Percentiles rank a stretch among this genome's conserved stretches.
phyloP scores from a whole-genome alignment of 1,140 invertebrate genomes.

The Trypoxylus dichotomus region DNA sequence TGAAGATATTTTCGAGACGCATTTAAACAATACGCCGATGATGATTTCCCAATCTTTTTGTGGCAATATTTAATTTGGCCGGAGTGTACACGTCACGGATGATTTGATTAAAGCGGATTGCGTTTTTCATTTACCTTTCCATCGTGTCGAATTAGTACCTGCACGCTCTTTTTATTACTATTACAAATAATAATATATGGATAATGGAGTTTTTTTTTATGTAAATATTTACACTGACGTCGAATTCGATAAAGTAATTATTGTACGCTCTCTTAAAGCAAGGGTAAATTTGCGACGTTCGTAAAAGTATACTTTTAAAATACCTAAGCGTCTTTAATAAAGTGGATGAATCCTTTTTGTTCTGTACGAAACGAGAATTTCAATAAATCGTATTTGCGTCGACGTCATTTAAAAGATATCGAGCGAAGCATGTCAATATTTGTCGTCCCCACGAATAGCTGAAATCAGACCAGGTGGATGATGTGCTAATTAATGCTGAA shows the following conservation, averaged over 20 bases:
- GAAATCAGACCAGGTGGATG: not conserved
- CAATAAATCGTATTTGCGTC: not conserved
- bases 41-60: not conserved
- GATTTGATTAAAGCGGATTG: slow-evolving; percentile 9
- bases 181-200: slow-evolving; percentile 16
- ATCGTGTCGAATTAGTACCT: slow-evolving; percentile 6
- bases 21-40: not conserved
- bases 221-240: slow-evolving; percentile 14
- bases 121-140: slow-evolving; percentile 7
- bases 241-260: not conserved
- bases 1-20: not conserved
- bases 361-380: not conserved
- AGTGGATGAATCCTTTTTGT: too few relatives aligned
- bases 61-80: slow-evolving; percentile 2
- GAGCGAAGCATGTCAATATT: not conserved
- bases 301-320: too few relatives aligned
- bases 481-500: not conserved
- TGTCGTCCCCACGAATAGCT: not conserved
- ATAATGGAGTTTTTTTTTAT: slow-evolving; percentile 13
- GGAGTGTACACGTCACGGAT: not conserved
- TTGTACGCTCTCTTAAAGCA: not conserved
- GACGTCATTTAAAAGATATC: not conserved
- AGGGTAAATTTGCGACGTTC: not conserved
- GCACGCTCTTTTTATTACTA: not conserved
- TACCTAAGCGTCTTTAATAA: too few relatives aligned